Conservation (phyloP, 2,113 vertebrate genomes). For the Podarcis muralis region DNA sequence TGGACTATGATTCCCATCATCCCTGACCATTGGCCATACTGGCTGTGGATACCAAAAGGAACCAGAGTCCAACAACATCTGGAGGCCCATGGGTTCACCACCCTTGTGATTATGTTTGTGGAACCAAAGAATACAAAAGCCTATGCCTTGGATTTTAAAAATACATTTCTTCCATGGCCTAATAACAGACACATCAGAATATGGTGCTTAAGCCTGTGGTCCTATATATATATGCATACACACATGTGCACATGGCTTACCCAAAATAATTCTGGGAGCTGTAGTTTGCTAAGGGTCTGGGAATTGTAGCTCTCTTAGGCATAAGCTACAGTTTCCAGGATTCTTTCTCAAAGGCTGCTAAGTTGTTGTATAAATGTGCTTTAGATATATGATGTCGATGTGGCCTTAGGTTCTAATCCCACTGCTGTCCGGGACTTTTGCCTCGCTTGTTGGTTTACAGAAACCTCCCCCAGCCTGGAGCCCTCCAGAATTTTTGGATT, state of each 20-base stretch:
- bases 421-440: not conserved
- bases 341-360: too few species aligned
- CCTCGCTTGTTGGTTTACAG: not conserved
- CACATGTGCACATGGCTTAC: not conserved
- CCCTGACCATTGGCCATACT: too few species aligned
- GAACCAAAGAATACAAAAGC: not conserved
- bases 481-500: not conserved
- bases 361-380: too few species aligned
- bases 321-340: too few species aligned
- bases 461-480: not conserved
- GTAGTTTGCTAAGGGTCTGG: too few species aligned
- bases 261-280: too few species aligned
- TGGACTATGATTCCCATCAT: too few species aligned
- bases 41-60: too few species aligned
- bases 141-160: not conserved
- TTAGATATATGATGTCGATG: too few species aligned
- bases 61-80: too few species aligned
- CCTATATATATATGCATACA: not conserved
- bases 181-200: not conserved
- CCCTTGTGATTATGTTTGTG: not conserved
- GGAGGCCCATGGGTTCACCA: too few species aligned
- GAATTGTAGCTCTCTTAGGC: not conserved
- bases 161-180: not conserved
- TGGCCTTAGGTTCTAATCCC: not conserved
- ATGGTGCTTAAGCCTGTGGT: not conserved